phyloP scores from a whole-genome alignment of 2,797 vertebrate species.

The Pseudochaenichthys georgianus region DNA sequence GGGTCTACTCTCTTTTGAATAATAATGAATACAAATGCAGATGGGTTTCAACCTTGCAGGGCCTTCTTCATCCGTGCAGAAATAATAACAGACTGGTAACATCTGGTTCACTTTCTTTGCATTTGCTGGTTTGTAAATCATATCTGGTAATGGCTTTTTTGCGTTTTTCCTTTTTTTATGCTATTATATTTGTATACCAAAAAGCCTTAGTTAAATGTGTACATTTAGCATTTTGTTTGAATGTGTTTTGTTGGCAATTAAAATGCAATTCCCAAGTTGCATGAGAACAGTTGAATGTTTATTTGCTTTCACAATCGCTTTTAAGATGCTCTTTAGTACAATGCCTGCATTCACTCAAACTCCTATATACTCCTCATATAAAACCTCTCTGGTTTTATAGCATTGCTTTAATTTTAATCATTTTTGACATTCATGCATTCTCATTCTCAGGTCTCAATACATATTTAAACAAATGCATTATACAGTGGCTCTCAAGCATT shows the following conservation, averaged over 20 bases:
- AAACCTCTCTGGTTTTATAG: background rate
- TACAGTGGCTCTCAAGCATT: constrained; percentile 38
- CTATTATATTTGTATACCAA: background rate
- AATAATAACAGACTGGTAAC: background rate
- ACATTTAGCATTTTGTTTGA: constrained; percentile 3
- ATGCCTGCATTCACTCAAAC: constrained; percentile 15
- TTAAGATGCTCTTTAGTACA: constrained; percentile 15
- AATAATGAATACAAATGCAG: background rate
- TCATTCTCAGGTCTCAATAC: constrained; percentile 43
- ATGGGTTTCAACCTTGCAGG: background rate
- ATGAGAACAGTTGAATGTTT: background rate
- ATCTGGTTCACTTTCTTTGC: background rate
- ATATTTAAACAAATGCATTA: constrained; percentile 62
- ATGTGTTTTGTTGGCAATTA: background rate
- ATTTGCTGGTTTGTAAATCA: background rate
- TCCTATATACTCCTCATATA: too few relatives aligned
- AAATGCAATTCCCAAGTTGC: constrained; percentile 4
- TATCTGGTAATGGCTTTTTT: background rate
- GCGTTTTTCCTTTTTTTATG: background rate
- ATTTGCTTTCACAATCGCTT: constrained; percentile 5
- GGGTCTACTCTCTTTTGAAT: background rate
- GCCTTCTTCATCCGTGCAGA: background rate
- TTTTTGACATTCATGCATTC: constrained; percentile 49
- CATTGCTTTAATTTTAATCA: constrained; percentile 43
- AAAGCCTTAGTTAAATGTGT: background rate